A percentile compares a stretch with the other conserved stretches of the same genome.
These are phyloP conservation scores for Eupithecia vulgata DNA, from an alignment of 2,888 invertebrate species.

Conservation along the genomic window DNA sequence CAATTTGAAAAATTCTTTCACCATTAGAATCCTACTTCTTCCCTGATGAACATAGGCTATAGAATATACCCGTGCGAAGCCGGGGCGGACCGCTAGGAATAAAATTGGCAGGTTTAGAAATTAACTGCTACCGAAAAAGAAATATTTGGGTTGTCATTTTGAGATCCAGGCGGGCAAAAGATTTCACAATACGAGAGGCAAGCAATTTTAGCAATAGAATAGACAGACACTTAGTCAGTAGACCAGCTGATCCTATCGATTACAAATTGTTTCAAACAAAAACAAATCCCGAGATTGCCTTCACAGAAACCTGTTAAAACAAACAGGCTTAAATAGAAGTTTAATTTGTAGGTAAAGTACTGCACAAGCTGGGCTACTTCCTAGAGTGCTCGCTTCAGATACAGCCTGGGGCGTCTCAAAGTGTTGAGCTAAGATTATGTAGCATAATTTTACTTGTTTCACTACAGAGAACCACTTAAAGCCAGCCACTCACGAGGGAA, in stretches of 20 bases:
- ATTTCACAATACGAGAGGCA: no score
- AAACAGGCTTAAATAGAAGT: slow-evolving; percentile 20
- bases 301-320: neutral
- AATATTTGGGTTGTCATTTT: neutral
- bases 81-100: no score
- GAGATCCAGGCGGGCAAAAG: no score
- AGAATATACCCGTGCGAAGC: no score
- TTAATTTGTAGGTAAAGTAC: slow-evolving; percentile 34
- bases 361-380: slow-evolving; percentile 32
- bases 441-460: slow-evolving; percentile 25
- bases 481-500: neutral
- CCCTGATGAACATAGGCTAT: no score
- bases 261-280: slow-evolving; percentile 4
- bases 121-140: no score
- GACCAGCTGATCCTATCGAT: neutral
- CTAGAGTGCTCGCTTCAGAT: slow-evolving; percentile 36
- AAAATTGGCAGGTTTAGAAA: no score
- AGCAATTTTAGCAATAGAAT: no score
- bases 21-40: no score
- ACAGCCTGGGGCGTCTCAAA: slow-evolving; percentile 36
- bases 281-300: neutral
- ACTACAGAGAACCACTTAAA: neutral
- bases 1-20: no score
- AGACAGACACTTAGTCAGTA: neutral
- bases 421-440: slow-evolving; percentile 37